A percentile compares a stretch with the other conserved stretches of the same genome.
phyloP scores from a whole-genome alignment of 2,888 invertebrate species.

The Chymomyza procnemis region DNA sequence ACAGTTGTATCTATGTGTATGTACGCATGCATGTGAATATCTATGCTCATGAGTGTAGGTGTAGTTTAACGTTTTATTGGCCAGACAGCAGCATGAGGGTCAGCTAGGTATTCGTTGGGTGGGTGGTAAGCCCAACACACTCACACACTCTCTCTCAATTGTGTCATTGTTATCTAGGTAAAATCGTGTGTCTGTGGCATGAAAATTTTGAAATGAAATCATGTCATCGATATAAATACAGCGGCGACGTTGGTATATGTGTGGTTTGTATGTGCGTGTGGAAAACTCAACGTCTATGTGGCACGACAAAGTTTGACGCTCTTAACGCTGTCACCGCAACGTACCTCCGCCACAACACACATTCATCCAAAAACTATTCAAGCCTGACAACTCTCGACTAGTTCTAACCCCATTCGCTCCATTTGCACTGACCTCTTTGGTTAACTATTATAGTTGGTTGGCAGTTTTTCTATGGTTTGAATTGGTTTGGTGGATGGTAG shows the following conservation, averaged over 20 bases:
- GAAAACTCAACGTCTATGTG: conserved; percentile 27
- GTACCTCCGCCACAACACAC: neutral
- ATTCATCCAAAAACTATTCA: neutral
- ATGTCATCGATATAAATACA: conserved; percentile 55
- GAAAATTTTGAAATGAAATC: conserved; percentile 59
- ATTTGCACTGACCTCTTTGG: neutral
- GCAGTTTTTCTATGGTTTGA: neutral
- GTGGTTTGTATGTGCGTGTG: neutral
- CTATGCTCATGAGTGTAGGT: conserved; percentile 1
- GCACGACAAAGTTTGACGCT: conserved; percentile 22
- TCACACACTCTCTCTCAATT: conserved; percentile 30
- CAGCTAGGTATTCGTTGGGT: conserved; percentile 33
- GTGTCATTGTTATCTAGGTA: conserved; percentile 50
- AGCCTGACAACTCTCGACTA: conserved; percentile 9
- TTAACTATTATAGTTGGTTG: conserved; percentile 13
- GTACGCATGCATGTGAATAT: neutral
- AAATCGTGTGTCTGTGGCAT: conserved; percentile 49
- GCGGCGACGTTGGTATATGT: neutral
- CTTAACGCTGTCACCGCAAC: conserved; percentile 9
- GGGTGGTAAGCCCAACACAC: conserved; percentile 23
- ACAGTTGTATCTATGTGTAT: neutral
- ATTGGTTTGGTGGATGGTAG: conserved; percentile 26
- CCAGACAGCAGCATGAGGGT: conserved; percentile 26
- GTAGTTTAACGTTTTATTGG: conserved; percentile 20
- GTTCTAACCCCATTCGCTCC: neutral